phyloP scores from a whole-genome alignment of 2,888 invertebrate genomes.

The Phaedon cochleariae region DNA sequence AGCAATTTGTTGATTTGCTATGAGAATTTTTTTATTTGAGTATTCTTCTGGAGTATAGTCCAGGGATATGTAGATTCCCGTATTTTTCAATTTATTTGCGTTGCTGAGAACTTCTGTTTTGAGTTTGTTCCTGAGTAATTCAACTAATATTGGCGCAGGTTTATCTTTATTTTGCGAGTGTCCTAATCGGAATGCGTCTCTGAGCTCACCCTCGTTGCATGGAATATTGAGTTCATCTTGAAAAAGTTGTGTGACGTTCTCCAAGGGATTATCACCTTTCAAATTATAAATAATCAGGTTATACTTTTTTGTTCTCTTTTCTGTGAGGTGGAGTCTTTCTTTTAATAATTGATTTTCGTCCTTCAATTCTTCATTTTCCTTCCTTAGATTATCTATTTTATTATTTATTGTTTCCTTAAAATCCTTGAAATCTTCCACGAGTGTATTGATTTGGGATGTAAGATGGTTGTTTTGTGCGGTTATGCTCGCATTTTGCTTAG shows the following conservation, averaged over 20 bases:
- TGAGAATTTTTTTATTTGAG: background rate
- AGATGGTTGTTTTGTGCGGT: background rate
- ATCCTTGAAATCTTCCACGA: background rate
- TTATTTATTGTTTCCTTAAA: background rate
- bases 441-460: background rate
- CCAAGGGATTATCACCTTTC: background rate
- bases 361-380: background rate
- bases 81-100: slow-evolving; percentile 1
- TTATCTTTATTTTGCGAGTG: background rate
- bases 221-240: slow-evolving; percentile 1
- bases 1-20: background rate
- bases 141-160: background rate
- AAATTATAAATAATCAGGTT: too few species aligned
- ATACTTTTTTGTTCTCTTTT: background rate
- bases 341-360: background rate
- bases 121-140: background rate
- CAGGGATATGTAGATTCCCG: background rate
- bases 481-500: background rate
- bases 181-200: background rate
- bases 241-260: background rate
- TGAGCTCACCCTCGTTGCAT: background rate
- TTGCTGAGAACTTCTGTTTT: slow-evolving; percentile 1
- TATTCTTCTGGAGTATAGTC: background rate
- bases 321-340: background rate
- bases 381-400: background rate